phyloP scores from a whole-genome alignment of 2,888 invertebrate species.

The Mythimna impura region DNA sequence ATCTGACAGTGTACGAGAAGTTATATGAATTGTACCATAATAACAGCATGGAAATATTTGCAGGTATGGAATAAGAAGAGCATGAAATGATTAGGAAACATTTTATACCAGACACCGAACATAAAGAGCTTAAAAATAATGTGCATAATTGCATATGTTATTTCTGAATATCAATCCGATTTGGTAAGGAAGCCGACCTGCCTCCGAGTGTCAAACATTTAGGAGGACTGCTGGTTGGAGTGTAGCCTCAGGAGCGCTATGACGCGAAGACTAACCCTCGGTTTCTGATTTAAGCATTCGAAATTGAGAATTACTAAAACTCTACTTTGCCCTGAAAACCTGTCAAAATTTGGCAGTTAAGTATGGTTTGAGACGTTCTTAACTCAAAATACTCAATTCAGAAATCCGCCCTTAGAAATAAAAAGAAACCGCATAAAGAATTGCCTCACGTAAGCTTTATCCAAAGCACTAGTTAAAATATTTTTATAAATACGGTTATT shows the following conservation, averaged over 20 bases:
- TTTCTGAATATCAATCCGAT: constrained; percentile 73
- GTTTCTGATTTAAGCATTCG: too few relatives aligned
- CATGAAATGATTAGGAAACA: constrained; percentile 59
- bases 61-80: constrained; percentile 18
- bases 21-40: constrained; percentile 61
- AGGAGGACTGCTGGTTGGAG: constrained; percentile 77
- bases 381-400: too few relatives aligned
- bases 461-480: neutral
- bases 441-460: constrained; percentile 76
- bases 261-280: too few relatives aligned
- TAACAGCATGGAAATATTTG: constrained; percentile 18
- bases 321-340: too few relatives aligned
- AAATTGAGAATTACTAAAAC: too few relatives aligned
- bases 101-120: constrained; percentile 66
- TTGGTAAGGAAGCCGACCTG: constrained; percentile 68
- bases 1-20: constrained; percentile 70
- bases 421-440: constrained; percentile 72
- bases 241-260: too few relatives aligned
- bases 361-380: too few relatives aligned
- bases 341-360: too few relatives aligned
- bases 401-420: too few relatives aligned
- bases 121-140: constrained; percentile 10
- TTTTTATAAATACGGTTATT: too few relatives aligned
- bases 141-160: too few relatives aligned
- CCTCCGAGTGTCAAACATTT: constrained; percentile 80